Evolutionary conservation across 2,113 vertebrate genomes (phyloP), one percentile per base, ranked within the genome.

Genomic region (Solea senegalensis): DNA sequence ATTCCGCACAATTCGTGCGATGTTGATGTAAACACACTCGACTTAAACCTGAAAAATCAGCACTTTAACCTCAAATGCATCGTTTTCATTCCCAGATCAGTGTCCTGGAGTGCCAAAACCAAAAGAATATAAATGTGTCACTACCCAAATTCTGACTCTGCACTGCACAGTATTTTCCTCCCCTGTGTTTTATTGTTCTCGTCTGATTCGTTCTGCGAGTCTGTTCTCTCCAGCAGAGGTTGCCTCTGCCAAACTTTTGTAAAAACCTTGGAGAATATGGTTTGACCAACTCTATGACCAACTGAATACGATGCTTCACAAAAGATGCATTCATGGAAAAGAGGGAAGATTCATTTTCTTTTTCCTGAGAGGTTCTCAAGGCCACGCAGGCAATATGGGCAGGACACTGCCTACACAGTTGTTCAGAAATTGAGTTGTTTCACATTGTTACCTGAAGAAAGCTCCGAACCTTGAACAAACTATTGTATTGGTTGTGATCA

Each of bases 281-380:
- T 74, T 67, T 66, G 74, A 73, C 49, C 67, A 62, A 63, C 55
- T 81, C 41, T 63, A n/a, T 72, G 51, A 71, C 66, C 59, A 80
- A 52, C 53, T 65, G 39, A 77, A 80, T 76, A 61, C 60, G 68
- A 82, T 74, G 74, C 65, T 71, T 16, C 66, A 80, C 78, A 82
- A 80, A 86, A 80, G 69, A 78, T 77, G 58, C 70, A 65, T 76
- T 83, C 65, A 78, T 48, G 28, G 74, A 74, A 80, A 86, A 86
- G 72, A 57, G 27, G 65, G 16, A 72, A 72, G 49, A 72, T 65
- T 76, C 2, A 65, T 54, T 48, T 57, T 66, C 13, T 48, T 51
- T 78, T 73, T 77, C 48, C 57, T 65, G 54, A 76, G 26, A 76
- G 63, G 75, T 34, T 44, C 2, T 66, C 59, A 85, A 89, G 82